Evolutionary conservation across 2,888 invertebrate species (phyloP).

Genomic region (Theodoxus fluviatilis): DNA sequence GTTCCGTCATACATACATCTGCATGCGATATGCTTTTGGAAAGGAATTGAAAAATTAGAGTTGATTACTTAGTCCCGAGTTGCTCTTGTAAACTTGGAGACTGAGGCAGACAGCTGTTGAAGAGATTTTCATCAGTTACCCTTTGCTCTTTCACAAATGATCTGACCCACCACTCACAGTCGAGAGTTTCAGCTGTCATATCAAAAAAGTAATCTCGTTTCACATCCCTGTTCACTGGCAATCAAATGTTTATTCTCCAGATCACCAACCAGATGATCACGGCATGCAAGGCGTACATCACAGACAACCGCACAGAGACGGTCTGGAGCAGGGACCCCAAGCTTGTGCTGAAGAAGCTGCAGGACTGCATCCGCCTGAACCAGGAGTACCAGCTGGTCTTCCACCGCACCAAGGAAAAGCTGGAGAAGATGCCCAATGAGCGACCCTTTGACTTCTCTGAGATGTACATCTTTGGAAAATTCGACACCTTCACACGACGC

Average conservation of each 20-base stretch:
- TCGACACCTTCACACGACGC: constrained; percentile 89
- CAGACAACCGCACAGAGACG: constrained; percentile 74
- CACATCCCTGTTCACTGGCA: background rate
- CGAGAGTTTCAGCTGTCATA: background rate
- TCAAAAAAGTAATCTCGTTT: background rate
- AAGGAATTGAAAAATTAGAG: no score
- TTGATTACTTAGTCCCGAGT: no score
- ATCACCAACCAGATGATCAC: constrained; percentile 98
- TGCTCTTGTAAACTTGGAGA: no score
- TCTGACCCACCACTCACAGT: no score
- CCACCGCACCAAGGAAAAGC: constrained; percentile 74
- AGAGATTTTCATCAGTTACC: no score
- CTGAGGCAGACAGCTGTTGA: no score
- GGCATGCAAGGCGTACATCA: constrained; percentile 89
- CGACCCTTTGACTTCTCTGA: constrained; percentile 90
- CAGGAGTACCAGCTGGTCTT: constrained; percentile 78
- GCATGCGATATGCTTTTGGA: no score
- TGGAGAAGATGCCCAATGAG: constrained; percentile 75
- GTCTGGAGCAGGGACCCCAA: constrained; percentile 89
- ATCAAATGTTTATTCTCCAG: constrained; percentile 35
- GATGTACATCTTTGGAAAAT: constrained; percentile 96
- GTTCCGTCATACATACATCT: no score
- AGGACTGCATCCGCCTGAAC: constrained; percentile 88
- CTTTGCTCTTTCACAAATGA: no score
- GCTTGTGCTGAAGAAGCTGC: constrained; percentile 79